Evolutionary conservation across 1,140 invertebrate genomes (phyloP).

Genomic region (Ruditapes philippinarum): DNA sequence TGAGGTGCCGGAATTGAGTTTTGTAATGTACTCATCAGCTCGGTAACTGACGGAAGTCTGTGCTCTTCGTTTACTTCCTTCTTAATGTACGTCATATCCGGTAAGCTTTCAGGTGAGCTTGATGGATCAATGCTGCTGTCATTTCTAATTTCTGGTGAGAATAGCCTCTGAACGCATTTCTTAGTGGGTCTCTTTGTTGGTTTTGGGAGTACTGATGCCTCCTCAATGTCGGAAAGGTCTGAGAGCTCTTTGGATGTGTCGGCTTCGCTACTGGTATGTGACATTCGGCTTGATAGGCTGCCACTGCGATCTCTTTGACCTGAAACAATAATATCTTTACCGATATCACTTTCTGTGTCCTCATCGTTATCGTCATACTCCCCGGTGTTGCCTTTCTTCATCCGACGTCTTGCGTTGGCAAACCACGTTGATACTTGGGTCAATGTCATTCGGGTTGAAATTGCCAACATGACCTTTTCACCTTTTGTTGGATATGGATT

Average conservation of each 20-base stretch:
- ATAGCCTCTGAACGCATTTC: slow-evolving; percentile 60
- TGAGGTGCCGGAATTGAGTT: background rate
- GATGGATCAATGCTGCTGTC: slow-evolving; percentile 20
- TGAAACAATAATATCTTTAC: too few relatives aligned
- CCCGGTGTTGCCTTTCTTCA: slow-evolving; percentile 99
- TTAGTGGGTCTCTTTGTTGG: background rate
- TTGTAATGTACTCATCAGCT: slow-evolving; percentile 9
- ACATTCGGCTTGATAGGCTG: slow-evolving; percentile 47
- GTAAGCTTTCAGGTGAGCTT: slow-evolving; percentile 61
- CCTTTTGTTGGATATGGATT: slow-evolving; percentile 99
- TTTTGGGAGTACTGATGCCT: background rate
- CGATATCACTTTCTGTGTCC: background rate
- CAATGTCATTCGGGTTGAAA: slow-evolving; percentile 99
- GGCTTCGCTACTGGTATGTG: slow-evolving; percentile 52
- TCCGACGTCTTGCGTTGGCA: slow-evolving; percentile 85
- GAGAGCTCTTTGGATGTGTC: slow-evolving; percentile 44
- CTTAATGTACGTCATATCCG: background rate
- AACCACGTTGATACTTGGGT: slow-evolving; percentile 91
- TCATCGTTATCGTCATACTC: slow-evolving; percentile 89
- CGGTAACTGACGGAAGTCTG: slow-evolving; percentile 39
- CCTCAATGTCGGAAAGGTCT: slow-evolving; percentile 54
- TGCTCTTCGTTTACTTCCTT: background rate
- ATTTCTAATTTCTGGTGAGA: slow-evolving; percentile 39
- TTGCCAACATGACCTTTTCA: slow-evolving; percentile 99
- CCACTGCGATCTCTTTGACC: slow-evolving; percentile 42